phyloP scores from a whole-genome alignment of 1,140 invertebrate species.

The Drosophila nannoptera region DNA sequence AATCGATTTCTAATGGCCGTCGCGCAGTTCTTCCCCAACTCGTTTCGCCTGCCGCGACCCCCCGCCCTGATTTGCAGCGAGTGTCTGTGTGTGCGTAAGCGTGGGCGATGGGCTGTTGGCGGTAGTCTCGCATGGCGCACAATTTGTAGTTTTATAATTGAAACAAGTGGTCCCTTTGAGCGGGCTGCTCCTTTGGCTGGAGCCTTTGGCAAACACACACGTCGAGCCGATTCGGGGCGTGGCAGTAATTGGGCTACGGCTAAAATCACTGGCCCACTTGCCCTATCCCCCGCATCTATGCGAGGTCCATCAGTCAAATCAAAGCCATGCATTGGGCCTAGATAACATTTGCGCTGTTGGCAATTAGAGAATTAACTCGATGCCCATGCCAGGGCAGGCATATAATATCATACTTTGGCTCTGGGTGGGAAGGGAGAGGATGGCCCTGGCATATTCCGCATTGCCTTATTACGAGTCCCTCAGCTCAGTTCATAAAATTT shows the following conservation, averaged over 20 bases:
- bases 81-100: not conserved
- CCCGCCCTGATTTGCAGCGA: slow-evolving; percentile 7
- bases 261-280: no score
- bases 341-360: not conserved
- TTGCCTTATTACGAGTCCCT: no score
- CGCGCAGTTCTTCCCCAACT: slow-evolving; percentile 22
- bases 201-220: not conserved
- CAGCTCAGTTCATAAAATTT: no score
- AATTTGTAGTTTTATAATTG: slow-evolving; percentile 66
- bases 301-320: slow-evolving; percentile 12
- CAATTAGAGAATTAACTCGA: not conserved
- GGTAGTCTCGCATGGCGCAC: slow-evolving; percentile 29
- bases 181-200: slow-evolving; percentile 11
- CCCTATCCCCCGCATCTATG: no score
- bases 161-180: slow-evolving; percentile 46
- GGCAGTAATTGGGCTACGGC: slow-evolving; percentile 7
- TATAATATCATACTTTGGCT: not conserved
- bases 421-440: no score
- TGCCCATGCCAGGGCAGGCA: not conserved
- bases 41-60: not conserved
- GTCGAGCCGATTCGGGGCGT: slow-evolving; percentile 21
- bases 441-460: no score
- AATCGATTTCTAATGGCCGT: slow-evolving; percentile 65
- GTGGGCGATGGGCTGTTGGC: not conserved
- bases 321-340: not conserved